Base-by-base conservation (phyloP, 2,797 vertebrate genomes). In the Clarias pachynema region DNA sequence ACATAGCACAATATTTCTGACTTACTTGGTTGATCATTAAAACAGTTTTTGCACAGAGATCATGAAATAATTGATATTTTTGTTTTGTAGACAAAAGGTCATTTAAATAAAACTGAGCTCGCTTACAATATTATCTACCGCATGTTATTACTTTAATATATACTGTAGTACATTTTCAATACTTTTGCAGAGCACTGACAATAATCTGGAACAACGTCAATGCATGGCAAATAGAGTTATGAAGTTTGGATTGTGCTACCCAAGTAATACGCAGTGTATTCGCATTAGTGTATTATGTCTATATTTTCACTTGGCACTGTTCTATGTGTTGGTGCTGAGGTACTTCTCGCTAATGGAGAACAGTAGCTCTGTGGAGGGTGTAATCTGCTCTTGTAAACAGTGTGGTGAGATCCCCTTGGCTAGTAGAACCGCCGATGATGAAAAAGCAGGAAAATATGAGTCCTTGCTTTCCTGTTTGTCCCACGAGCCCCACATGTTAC, bases 351-450 rank as follows among this genome's bases (percentile, higher is more conserved):
- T 62, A 31, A 85, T 59, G 3, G 80, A 85, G 75, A 86, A 84
- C 79, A 69, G 85, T 83, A 90, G 86, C 90, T 87, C 70, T 82
- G 84, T 78, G 66, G 79, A 87, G 86, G 79, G 81, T 72, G 84
- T 9, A 85, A 75, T 73, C 83, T 84, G 59, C 60, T 57, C 78
- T 81, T 84, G 89, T 83, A 85, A 89, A 90, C 66, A 77, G 70
- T 91, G 87, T 83, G 83, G 86, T 91, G 87, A 91, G 89, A 88
- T 88, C 77, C 82, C 80, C 90, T 86, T 90, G 92, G 92, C 91
- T 87, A 84, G 87, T 84, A 90, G 87, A 78, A 72, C 81, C 91
- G 92, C 56, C 87, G 87, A 34, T 44, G 34, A 79, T 79, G 15
- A 79, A 79, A 44, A 79, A 63, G 31, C 57, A 79, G 53, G 84